These are phyloP conservation scores for Lymantria dispar DNA, from an alignment of 2,888 invertebrate species.

Conservation along the genomic window DNA sequence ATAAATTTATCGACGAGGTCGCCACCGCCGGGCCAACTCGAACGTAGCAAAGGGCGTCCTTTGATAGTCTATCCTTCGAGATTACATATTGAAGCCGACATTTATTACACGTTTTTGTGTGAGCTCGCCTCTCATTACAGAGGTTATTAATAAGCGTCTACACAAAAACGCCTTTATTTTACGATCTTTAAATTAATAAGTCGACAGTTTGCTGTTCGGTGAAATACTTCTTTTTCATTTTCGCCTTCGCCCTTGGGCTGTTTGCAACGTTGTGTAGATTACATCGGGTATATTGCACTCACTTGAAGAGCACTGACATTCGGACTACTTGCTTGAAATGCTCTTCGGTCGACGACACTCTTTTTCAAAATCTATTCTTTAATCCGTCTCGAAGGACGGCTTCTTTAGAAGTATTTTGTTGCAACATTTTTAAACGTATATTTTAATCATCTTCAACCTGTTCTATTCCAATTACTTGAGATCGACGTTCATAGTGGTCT, in stretches of 20 bases:
- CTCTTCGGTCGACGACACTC: conserved; percentile 15
- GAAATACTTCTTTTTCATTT: conserved; percentile 49
- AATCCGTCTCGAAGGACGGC: conserved; percentile 17
- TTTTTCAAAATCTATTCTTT: conserved; percentile 30
- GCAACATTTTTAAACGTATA: no score
- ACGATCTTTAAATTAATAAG: conserved; percentile 58
- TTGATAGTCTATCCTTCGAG: conserved; percentile 32
- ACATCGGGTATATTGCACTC: conserved; percentile 30
- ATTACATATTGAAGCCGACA: conserved; percentile 38
- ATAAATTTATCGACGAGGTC: not conserved
- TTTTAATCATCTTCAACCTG: no score
- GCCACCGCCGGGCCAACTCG: not conserved
- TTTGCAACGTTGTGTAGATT: conserved; percentile 49
- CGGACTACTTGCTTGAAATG: conserved; percentile 29
- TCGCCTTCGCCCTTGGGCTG: conserved; percentile 28
- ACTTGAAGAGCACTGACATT: conserved; percentile 26
- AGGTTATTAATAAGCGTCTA: conserved; percentile 45
- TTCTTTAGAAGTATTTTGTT: no score
- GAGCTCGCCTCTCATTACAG: conserved; percentile 40
- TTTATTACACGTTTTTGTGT: conserved; percentile 34
- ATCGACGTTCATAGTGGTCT: no score
- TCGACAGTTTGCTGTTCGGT: conserved; percentile 48
- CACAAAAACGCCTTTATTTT: conserved; percentile 43
- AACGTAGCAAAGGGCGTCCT: conserved; percentile 18
- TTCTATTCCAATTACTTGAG: no score